These are phyloP conservation scores for Cavia aperea DNA, from an alignment of 2,113 vertebrate genomes.

Conservation along the genomic window DNA sequence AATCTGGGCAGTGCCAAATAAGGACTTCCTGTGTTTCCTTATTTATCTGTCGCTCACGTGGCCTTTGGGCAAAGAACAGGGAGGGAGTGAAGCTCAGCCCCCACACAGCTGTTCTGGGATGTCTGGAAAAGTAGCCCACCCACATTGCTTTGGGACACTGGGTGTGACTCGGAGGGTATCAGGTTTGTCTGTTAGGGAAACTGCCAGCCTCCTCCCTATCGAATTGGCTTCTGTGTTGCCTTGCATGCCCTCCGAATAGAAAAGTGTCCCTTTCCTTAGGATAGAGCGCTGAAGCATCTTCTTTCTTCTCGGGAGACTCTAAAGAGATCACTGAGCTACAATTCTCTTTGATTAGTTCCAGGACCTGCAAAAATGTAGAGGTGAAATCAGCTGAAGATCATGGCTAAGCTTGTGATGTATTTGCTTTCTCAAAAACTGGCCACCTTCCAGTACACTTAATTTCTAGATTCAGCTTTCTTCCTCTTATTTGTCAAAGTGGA, in stretches of 20 bases:
- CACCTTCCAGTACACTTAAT: too few species aligned
- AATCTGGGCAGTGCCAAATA: conserved; percentile 55
- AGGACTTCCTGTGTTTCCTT: conserved; percentile 67
- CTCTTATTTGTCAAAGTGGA: not conserved
- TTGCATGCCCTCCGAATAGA: conserved; percentile 34
- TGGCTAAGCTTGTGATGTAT: not conserved
- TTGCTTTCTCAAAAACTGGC: not conserved
- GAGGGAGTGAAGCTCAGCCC: conserved; percentile 33
- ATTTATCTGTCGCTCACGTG: conserved; percentile 60
- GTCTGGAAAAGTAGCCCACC: conserved; percentile 69
- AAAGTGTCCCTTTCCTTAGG: conserved; percentile 5
- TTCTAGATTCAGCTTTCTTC: not conserved
- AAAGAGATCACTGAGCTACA: not conserved
- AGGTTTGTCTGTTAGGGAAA: conserved; percentile 60
- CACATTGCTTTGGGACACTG: conserved; percentile 66
- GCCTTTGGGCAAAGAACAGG: conserved; percentile 38
- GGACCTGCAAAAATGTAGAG: not conserved
- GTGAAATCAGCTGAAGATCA: not conserved
- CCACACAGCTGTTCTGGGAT: conserved; percentile 66
- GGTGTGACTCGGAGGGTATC: conserved; percentile 65
- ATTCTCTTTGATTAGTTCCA: not conserved
- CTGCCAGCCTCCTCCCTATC: conserved; percentile 34
- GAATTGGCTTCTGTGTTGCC: conserved; percentile 40
- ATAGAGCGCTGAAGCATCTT: not conserved
- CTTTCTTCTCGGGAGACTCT: not conserved